phyloP scores from a whole-genome alignment of 2,113 vertebrate species.

The Bos javanicus region DNA sequence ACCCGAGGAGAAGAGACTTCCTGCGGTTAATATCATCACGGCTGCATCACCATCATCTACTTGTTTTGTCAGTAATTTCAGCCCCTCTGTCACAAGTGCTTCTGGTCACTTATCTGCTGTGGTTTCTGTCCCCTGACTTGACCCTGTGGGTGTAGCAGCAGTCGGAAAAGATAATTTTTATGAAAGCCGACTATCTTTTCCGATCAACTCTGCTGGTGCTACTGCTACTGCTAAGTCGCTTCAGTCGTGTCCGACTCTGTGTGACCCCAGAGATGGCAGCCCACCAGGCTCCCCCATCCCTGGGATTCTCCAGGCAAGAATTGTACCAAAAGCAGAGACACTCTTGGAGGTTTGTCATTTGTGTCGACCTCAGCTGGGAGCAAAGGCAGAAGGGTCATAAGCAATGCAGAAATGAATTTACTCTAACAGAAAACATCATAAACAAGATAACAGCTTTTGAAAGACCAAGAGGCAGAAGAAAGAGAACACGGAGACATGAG shows the following conservation, averaged over 20 bases:
- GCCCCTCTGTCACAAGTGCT: background rate
- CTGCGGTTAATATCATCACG: accelerated
- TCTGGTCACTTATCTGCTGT: too few species aligned
- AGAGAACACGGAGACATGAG: too few species aligned
- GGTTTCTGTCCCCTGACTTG: background rate
- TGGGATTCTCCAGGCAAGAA: too few species aligned
- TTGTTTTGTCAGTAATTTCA: too few species aligned
- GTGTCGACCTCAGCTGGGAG: background rate
- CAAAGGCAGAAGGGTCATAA: background rate
- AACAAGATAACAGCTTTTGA: background rate
- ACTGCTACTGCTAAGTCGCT: too few species aligned
- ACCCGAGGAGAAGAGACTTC: background rate
- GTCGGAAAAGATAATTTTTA: background rate
- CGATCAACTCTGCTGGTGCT: background rate
- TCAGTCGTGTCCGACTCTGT: too few species aligned
- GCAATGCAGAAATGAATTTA: background rate
- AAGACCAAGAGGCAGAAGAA: background rate
- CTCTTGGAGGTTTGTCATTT: background rate
- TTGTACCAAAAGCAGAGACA: background rate
- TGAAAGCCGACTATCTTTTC: background rate
- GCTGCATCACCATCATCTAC: too few species aligned
- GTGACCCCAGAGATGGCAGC: too few species aligned
- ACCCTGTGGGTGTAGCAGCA: background rate
- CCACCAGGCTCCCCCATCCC: too few species aligned
- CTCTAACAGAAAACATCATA: background rate